Base-by-base conservation (phyloP, 2,888 invertebrate genomes). In the Petrolisthes cinctipes region DNA sequence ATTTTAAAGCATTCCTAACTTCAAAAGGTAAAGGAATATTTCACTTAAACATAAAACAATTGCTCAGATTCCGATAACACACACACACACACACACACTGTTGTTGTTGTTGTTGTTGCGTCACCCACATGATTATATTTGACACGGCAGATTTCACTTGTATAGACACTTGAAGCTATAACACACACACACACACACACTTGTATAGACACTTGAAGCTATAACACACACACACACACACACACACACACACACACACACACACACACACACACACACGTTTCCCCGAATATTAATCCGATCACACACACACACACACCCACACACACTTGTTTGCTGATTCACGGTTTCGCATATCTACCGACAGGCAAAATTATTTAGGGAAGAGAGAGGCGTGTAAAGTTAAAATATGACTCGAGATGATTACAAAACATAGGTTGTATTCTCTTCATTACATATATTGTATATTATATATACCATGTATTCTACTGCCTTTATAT, bases 241-340 rank as follows among this genome's bases (percentile, higher is more conserved):
- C 51, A 78, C 78, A 51, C 78, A 78, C 78, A 78, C 53, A 51
- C 78, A 78, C 78, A 78, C 78, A 51, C 78, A 51, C 53, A 51
- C 53, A 51, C 78, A 78, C 78, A 78, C 78, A 78, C 78, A 78
- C 78, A 78, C 78, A 78, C 78, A 78, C 78, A 51, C 54, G 53
- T 11, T 11, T 9, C 6, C n/a, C 37, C 23, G 20, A 20, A 23
- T 4, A 23, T 23, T 4, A 37, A 23, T n/a, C 20, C 20, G 75
- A 75, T 51, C 78, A 4, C 51, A 78, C 53, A 53, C 71, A 71
- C 71, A 71, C 71, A 71, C 71, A 71, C 71, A 71, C 71, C 9
- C 71, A 71, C 71, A 71, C 17, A 71, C 71, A 71, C 17, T n/a
- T 20, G n/a, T 14, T 61, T 1, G 17, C 61, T 17, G 11, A 61